These are phyloP conservation scores for Glaucidium brasilianum DNA, from an alignment of 2,113 vertebrate genomes.

Conservation along the genomic window DNA sequence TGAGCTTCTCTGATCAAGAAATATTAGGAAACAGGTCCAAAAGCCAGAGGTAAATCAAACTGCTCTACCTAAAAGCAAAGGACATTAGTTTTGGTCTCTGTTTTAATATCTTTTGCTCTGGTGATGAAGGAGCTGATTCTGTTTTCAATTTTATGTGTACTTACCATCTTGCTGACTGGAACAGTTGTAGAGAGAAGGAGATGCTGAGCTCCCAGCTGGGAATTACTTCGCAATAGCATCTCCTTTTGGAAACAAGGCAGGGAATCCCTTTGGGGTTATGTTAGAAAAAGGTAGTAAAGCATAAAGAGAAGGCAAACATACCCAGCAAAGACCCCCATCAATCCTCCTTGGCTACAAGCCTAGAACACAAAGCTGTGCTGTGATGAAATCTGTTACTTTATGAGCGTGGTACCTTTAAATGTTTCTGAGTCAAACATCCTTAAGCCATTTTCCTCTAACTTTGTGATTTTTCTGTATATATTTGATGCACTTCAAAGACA, in stretches of 20 bases:
- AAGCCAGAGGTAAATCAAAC: not conserved
- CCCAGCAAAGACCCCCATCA: not conserved
- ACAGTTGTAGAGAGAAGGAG: not conserved
- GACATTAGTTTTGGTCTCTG: not conserved
- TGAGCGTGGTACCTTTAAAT: not conserved
- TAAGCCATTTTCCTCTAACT: not conserved
- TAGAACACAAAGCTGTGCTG: not conserved
- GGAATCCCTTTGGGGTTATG: not conserved
- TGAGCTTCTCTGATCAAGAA: conserved; percentile 7
- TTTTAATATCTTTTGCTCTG: not conserved
- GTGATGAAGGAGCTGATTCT: conserved; percentile 10
- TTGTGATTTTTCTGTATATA: not conserved
- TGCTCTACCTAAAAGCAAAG: conserved; percentile 4
- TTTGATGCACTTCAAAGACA: not conserved
- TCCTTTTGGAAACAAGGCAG: not conserved
- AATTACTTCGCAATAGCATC: conserved; percentile 27
- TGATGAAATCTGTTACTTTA: not conserved
- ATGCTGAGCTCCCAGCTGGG: not conserved
- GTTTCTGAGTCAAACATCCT: not conserved
- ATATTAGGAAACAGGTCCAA: not conserved
- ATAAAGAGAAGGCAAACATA: not conserved
- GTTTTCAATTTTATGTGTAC: not conserved
- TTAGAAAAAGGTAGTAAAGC: conserved; percentile 8
- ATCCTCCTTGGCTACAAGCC: not conserved
- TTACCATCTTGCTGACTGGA: not conserved